These are phyloP conservation scores for Lepus europaeus DNA, from an alignment of 2,113 vertebrate genomes.

Conservation along the genomic window DNA sequence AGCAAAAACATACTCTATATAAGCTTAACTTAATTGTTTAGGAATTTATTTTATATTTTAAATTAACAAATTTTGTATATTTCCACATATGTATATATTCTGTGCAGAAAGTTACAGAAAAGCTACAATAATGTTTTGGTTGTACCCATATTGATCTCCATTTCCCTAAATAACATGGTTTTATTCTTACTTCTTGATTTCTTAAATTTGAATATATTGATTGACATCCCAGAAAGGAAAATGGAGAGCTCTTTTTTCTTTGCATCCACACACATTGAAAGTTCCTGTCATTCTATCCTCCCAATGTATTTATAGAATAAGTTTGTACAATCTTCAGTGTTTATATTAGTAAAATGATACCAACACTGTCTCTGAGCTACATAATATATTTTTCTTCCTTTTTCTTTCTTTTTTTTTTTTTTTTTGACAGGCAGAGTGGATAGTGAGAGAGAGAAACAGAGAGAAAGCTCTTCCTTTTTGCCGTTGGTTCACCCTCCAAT, in stretches of 20 bases:
- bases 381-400: not conserved
- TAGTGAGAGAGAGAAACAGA: too few species aligned
- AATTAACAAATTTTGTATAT: not conserved
- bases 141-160: not conserved
- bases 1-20: not conserved
- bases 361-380: not conserved
- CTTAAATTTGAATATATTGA: slow-evolving; percentile 1
- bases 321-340: not conserved
- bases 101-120: slow-evolving; percentile 37
- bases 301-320: not conserved
- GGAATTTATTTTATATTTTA: slow-evolving; percentile 29
- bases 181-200: slow-evolving; percentile 29
- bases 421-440: too few species aligned
- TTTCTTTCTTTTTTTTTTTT: too few species aligned
- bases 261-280: not conserved
- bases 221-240: not conserved
- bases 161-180: slow-evolving; percentile 50
- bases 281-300: not conserved
- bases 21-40: not conserved
- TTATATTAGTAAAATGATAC: not conserved
- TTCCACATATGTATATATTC: not conserved
- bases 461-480: too few species aligned
- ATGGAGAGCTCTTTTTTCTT: not conserved
- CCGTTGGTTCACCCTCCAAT: too few species aligned
- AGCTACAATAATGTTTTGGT: not conserved